phyloP scores from a whole-genome alignment of 2,888 invertebrate species.

The Caenorhabditis uteleia region DNA sequence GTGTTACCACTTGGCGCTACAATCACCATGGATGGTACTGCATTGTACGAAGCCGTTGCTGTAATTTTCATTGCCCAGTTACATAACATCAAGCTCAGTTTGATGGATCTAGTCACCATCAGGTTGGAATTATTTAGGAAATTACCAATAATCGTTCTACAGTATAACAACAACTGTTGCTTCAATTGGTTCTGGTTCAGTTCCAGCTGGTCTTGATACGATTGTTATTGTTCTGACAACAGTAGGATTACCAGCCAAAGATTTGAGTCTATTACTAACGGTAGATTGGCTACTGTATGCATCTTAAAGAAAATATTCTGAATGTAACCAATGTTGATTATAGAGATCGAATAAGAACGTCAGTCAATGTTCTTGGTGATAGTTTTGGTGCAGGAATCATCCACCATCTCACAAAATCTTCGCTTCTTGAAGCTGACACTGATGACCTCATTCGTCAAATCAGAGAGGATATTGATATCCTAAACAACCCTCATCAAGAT shows the following conservation, averaged over 20 bases:
- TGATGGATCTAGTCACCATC: conserved; percentile 85
- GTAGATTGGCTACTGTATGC: conserved; percentile 78
- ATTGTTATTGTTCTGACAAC: conserved; percentile 78
- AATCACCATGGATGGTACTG: conserved; percentile 78
- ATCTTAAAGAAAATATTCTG: not conserved
- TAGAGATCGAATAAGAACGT: conserved; percentile 67
- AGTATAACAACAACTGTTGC: conserved; percentile 78
- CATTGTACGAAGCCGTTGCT: conserved; percentile 92
- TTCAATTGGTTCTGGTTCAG: conserved; percentile 77
- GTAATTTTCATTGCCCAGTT: conserved; percentile 96
- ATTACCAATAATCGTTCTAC: not conserved
- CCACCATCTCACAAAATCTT: conserved; percentile 61
- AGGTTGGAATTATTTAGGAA: not conserved
- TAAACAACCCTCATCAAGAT: conserved; percentile 33
- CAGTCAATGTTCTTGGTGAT: conserved; percentile 68
- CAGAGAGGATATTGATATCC: conserved; percentile 57
- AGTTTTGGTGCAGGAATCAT: conserved; percentile 69
- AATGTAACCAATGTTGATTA: conserved; percentile 12
- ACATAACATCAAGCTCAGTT: conserved; percentile 81
- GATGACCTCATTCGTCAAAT: conserved; percentile 66
- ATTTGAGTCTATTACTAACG: conserved; percentile 76
- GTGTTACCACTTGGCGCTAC: conserved; percentile 97
- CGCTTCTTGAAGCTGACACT: conserved; percentile 63
- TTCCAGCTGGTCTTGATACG: conserved; percentile 78
- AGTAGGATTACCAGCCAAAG: conserved; percentile 76